Conservation (phyloP, 2,797 vertebrate species). For the Danio tinwini region DNA sequence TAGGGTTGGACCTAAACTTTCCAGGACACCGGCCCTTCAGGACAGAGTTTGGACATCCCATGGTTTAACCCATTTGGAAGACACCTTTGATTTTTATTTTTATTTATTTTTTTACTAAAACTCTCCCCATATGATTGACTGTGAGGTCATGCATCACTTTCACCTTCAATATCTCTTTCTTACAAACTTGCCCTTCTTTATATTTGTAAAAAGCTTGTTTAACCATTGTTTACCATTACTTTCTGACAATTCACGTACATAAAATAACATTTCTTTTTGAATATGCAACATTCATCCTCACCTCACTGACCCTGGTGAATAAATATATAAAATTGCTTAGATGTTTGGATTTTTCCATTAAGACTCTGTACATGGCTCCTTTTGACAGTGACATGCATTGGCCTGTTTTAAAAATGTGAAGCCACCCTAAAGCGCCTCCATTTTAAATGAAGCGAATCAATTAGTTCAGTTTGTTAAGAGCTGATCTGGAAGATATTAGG, state of each 20-base stretch:
- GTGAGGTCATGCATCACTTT: not conserved
- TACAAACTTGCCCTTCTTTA: not conserved
- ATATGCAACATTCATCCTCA: not conserved
- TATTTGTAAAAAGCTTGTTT: not conserved
- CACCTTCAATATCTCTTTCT: not conserved
- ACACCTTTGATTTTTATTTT: too few relatives aligned
- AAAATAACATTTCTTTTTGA: not conserved
- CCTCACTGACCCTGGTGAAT: not conserved
- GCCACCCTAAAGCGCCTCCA: slow-evolving; percentile 34
- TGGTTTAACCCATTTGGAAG: too few relatives aligned
- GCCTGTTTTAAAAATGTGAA: slow-evolving; percentile 22
- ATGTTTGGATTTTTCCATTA: not conserved
- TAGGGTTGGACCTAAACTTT: too few relatives aligned
- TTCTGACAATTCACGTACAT: not conserved
- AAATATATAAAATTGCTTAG: not conserved
- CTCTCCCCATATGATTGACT: slow-evolving; percentile 38
- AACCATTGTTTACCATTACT: not conserved
- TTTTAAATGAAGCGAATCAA: slow-evolving; percentile 46
- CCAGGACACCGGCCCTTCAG: too few relatives aligned
- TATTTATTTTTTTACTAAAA: slow-evolving; percentile 14
- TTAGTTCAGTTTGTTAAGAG: slow-evolving; percentile 47
- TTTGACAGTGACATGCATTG: not conserved
- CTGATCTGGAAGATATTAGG: slow-evolving; percentile 49
- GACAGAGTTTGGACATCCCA: too few relatives aligned
- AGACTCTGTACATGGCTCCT: not conserved